These are phyloP conservation scores for Solenodon paradoxus DNA, from an alignment of 2,113 vertebrate genomes.

Conservation along the genomic window DNA sequence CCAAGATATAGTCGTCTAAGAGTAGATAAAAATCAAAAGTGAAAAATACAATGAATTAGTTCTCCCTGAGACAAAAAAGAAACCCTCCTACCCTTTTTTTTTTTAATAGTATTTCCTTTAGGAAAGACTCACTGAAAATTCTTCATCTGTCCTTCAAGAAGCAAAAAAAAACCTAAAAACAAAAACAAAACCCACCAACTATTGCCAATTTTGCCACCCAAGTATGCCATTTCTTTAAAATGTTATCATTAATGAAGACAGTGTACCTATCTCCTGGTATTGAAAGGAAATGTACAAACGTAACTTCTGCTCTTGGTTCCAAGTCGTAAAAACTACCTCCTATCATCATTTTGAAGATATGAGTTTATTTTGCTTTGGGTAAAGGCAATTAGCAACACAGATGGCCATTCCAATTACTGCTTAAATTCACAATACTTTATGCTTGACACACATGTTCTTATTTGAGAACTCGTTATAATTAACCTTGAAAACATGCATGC, in stretches of 20 bases:
- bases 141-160: neutral
- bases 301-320: neutral
- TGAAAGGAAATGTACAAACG: neutral
- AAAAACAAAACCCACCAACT: too few species aligned
- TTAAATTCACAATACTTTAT: neutral
- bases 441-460: neutral
- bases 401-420: neutral
- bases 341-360: neutral
- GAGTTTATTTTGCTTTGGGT: neutral
- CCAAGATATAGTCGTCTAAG: neutral
- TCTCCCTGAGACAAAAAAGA: neutral
- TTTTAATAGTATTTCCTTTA: neutral
- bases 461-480: neutral
- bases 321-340: neutral
- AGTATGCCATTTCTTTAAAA: neutral
- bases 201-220: neutral
- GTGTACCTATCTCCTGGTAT: neutral
- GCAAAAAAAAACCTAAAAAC: too few species aligned
- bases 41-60: neutral
- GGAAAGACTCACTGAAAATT: neutral
- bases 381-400: neutral
- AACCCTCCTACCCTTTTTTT: neutral
- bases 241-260: neutral
- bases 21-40: neutral
- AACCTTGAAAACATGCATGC: neutral